Base-by-base conservation (phyloP, 1,140 invertebrate species). In the Theocolax elegans region DNA sequence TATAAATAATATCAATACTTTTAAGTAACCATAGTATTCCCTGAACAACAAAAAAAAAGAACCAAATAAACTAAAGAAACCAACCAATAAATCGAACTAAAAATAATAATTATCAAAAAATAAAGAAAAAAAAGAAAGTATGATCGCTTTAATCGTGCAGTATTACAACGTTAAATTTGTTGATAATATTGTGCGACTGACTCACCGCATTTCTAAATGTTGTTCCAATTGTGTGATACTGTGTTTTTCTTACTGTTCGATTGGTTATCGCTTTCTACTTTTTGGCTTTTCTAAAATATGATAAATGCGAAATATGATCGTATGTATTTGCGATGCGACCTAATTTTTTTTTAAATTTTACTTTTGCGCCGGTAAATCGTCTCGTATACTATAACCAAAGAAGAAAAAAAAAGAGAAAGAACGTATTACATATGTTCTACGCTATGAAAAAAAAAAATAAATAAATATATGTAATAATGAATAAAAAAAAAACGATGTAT, bases 211-310 rank as follows among this genome's bases (percentile, higher is more conserved):
- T 78, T 78, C 74, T 84, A 85, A 86, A 86, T 86, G 85, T 86
- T 86, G 85, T 86, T 86, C 85, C 85, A 86, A 86, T 86, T 86
- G 85, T 85, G 84, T 85, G 48, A 71, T 71, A 81, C 77, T 75
- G 75, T 54, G 29, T 69, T 62, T 80, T 79, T 77, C 75, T 81
- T 83, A 83, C 73, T 35, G 82, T 82, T 85, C 82, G 80, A 82
- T 84, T 79, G 82, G 13, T 3, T 81, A 78, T 86, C 81, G 79
- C 82, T 84, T 86, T 85, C 82, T 86, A 86, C 81, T 86, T 86
- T 86, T 86, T 86, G 83, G 83, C 78, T 86, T 86, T 85, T 86
- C 85, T 86, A 86, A 85, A 86, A 85, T 85, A 84, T 83, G 81
- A 85, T 78, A 81, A 86, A 86, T 83, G 82, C 78, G 76, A 74